Evolutionary conservation across 2,888 invertebrate species (phyloP).

Genomic region (Acanthopleura granulata): DNA sequence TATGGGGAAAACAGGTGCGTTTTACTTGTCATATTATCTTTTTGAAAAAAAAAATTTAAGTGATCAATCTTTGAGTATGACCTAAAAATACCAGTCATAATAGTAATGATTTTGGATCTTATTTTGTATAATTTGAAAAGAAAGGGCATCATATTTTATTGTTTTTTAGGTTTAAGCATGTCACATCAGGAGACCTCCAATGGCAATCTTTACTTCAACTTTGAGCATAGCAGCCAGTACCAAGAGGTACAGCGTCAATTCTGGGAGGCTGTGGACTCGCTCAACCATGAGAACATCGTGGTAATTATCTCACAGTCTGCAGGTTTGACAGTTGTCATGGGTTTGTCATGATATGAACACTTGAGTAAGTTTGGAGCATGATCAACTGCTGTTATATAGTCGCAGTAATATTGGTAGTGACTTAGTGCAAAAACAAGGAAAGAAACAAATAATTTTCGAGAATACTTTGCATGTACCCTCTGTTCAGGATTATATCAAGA

Average conservation of each 20-base stretch:
- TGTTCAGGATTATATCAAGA: no score
- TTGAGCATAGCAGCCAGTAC: slow-evolving; percentile 82
- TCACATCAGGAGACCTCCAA: slow-evolving; percentile 72
- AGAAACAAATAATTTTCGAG: no score
- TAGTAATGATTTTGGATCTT: no score
- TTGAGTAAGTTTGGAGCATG: neutral
- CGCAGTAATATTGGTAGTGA: no score
- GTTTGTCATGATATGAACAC: neutral
- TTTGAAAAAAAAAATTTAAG: slow-evolving; percentile 12
- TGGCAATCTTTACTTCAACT: slow-evolving; percentile 78
- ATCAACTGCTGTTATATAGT: neutral
- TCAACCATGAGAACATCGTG: slow-evolving; percentile 83
- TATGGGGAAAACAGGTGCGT: slow-evolving; percentile 74
- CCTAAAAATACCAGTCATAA: no score
- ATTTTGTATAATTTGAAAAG: no score
- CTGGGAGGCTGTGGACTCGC: slow-evolving; percentile 82
- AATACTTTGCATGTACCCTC: no score
- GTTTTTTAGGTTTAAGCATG: slow-evolving; percentile 78
- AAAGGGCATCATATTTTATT: no score
- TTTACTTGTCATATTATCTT: neutral
- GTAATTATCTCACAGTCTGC: slow-evolving; percentile 68
- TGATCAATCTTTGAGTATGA: no score
- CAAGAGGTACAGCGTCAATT: slow-evolving; percentile 82
- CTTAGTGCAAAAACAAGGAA: no score
- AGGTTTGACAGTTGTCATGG: slow-evolving; percentile 18